Evolutionary conservation across 2,113 vertebrate genomes (phyloP), one percentile per base, ranked within the genome.

Genomic region (Chascanopsetta lugubris): DNA sequence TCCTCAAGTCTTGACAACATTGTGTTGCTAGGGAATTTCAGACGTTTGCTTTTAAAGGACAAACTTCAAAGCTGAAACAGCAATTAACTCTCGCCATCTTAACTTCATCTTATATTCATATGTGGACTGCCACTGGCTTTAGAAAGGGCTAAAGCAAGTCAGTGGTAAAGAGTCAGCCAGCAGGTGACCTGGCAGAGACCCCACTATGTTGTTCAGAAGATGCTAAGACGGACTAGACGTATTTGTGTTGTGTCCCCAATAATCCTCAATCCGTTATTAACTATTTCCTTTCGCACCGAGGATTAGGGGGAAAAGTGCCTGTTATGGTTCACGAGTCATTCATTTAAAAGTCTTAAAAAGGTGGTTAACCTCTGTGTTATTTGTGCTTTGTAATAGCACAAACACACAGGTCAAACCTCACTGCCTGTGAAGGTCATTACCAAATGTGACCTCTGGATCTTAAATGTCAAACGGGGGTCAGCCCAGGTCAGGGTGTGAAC

Each of bases 401-500:
- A 22, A 60, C 57, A 58, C 40, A 61, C 13, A 24, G 49, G 15
- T 62, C 8, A n/a, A 45, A 56, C 53, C 58, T 45, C 10, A 1
- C 6, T 69, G 75, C 58, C 80, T 80, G 75, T 71, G 55, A 66
- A 84, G 84, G 72, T 74, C 72, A 81, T 86, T 67, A 68, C 46
- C 34, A 61, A 50, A 70, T 77, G 72, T 72, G 82, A 84, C 68
- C 81, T 77, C 40, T 54, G 10, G 61, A 71, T 73, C 61, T 79
- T 49, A 1, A 25, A 43, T 59, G 67, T 77, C 73, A 77, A n/a
- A 25, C 54, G 21, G 50, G 29, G 77, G 80, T 86, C 64, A 75
- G 65, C 69, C 38, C 2, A 59, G 63, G 38, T 78, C 66, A 61
- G 74, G 48, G 46, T 53, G 46, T 75, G 50, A 67, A 55, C 15